Percentiles rank a stretch among this genome's conserved stretches.
Evolutionary conservation across 2,888 invertebrate genomes (phyloP).

Genomic region (Aethes cnicana): DNA sequence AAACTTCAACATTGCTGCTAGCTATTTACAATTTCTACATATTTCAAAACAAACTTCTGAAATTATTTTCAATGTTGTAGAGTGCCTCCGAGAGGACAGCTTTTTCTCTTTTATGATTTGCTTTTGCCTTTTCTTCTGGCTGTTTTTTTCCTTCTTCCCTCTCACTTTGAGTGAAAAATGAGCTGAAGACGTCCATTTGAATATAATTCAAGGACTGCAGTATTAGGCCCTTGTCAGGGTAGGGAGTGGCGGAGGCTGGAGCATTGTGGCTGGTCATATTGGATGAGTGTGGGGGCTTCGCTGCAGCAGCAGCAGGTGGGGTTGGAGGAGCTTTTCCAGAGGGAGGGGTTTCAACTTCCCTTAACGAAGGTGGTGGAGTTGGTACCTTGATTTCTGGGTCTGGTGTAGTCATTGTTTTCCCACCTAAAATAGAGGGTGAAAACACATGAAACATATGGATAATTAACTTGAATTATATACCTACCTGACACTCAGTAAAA

Average conservation of each 20-base stretch:
- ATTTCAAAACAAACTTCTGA: slow-evolving; percentile 70
- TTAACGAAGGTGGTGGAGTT: slow-evolving; percentile 39
- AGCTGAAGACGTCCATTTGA: slow-evolving; percentile 76
- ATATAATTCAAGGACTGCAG: slow-evolving; percentile 75
- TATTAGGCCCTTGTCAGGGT: slow-evolving; percentile 71
- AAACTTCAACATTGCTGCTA: slow-evolving; percentile 33
- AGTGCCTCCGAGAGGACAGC: slow-evolving; percentile 65
- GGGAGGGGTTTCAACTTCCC: slow-evolving; percentile 34
- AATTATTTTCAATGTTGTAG: slow-evolving; percentile 69
- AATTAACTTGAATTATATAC: too few species aligned
- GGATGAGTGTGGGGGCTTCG: slow-evolving; percentile 31
- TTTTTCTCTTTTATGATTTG: slow-evolving; percentile 49
- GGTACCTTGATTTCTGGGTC: slow-evolving; percentile 31
- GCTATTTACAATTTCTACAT: slow-evolving; percentile 23
- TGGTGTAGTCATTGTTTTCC: slow-evolving; percentile 40
- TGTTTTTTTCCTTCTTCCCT: slow-evolving; percentile 37
- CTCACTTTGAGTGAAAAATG: slow-evolving; percentile 55
- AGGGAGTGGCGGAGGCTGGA: slow-evolving; percentile 55
- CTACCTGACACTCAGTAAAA: too few species aligned
- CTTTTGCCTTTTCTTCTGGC: slow-evolving; percentile 42
- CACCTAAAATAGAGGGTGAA: slow-evolving; percentile 60
- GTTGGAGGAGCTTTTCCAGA: slow-evolving; percentile 31
- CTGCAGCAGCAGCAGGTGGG: slow-evolving; percentile 36
- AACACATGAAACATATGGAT: too few species aligned
- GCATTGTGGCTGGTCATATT: slow-evolving; percentile 38